Evolutionary conservation across 2,113 vertebrate species (phyloP).

Genomic region (Psittacus erithacus): DNA sequence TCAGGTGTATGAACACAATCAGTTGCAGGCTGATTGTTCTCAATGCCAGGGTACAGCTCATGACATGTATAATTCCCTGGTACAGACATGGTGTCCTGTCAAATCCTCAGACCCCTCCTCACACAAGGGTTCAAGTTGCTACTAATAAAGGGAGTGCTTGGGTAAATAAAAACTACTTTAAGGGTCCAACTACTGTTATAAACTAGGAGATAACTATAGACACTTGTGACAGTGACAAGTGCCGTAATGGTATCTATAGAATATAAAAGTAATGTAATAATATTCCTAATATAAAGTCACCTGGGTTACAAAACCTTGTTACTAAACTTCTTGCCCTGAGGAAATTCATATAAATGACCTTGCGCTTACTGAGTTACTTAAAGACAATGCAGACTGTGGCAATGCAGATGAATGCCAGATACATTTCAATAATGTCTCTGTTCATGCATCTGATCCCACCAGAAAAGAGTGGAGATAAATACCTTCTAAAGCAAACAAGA

Average conservation of each 20-base stretch:
- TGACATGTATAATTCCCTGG: background rate
- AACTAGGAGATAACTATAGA: background rate
- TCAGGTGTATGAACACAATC: background rate
- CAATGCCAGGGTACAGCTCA: background rate
- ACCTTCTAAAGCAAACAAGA: background rate
- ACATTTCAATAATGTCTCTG: background rate
- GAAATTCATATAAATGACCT: background rate
- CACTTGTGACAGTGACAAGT: background rate
- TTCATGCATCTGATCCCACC: background rate
- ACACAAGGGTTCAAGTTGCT: background rate
- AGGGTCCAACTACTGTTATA: background rate
- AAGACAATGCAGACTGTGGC: background rate
- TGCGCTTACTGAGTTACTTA: background rate
- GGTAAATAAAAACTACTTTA: background rate
- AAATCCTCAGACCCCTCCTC: background rate
- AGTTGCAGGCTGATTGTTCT: background rate
- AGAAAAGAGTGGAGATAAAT: background rate
- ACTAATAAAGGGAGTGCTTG: background rate
- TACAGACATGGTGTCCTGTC: background rate
- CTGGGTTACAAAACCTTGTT: background rate
- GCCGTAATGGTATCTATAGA: background rate
- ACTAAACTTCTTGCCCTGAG: background rate
- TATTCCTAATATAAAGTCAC: background rate
- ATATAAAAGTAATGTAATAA: background rate
- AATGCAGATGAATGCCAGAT: background rate